phyloP scores from a whole-genome alignment of 2,113 vertebrate genomes.

The Ctenodactylus gundi region DNA sequence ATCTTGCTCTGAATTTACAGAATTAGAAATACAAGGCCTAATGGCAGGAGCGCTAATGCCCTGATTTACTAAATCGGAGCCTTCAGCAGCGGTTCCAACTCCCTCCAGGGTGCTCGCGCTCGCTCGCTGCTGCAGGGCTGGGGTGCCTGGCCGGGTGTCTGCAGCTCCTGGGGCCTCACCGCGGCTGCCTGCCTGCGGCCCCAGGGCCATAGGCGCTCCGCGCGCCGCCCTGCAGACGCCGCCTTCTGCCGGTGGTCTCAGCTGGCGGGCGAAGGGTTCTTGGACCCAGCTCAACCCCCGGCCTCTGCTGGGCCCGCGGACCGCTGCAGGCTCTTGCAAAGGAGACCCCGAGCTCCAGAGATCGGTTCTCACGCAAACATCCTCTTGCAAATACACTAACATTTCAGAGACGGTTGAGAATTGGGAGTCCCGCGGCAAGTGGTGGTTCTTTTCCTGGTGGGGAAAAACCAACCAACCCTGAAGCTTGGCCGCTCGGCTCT shows the following conservation, averaged over 20 bases:
- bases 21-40: conserved; percentile 65
- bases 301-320: accelerated
- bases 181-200: no score
- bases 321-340: not conserved
- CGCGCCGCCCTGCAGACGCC: no score
- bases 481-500: accelerated
- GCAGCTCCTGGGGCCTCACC: no score
- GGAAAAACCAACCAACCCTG: no score
- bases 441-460: not conserved
- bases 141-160: no score
- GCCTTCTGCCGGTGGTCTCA: no score
- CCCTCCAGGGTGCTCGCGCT: no score
- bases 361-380: not conserved
- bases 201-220: no score
- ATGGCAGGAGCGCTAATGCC: conserved; percentile 48
- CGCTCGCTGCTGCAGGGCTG: accelerated
- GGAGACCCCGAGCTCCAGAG: not conserved
- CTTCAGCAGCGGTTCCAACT: not conserved
- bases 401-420: not conserved
- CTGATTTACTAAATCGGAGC: conserved; percentile 14
- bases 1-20: conserved; percentile 69
- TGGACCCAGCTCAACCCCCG: no score
- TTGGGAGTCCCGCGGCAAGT: not conserved
- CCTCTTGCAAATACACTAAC: not conserved
- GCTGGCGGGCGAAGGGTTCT: no score